These are phyloP conservation scores for Colinus virginianus DNA, from an alignment of 2,113 vertebrate genomes.

Conservation along the genomic window DNA sequence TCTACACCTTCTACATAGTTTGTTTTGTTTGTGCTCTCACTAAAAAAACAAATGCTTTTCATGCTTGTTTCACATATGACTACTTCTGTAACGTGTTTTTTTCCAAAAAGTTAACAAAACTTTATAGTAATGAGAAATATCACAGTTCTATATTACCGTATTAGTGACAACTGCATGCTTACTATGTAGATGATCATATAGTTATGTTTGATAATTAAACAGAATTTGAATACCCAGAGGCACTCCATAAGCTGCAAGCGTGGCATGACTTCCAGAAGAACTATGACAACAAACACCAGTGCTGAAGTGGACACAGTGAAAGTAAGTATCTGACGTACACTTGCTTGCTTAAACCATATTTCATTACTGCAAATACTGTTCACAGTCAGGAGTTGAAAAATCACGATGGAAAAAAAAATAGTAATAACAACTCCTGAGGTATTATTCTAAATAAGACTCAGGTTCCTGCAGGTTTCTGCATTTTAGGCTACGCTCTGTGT, in stretches of 20 bases:
- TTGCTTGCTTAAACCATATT: background rate
- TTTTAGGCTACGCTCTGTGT: background rate
- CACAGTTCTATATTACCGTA: background rate
- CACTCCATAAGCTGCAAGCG: background rate
- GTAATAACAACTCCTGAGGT: background rate
- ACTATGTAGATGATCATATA: accelerated
- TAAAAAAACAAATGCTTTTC: accelerated
- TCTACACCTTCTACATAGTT: background rate
- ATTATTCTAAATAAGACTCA: background rate
- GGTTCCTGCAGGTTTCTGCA: background rate
- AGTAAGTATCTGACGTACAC: background rate
- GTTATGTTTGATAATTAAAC: background rate
- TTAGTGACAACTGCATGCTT: background rate
- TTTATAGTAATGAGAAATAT: background rate
- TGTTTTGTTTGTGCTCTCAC: background rate
- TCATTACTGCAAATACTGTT: background rate
- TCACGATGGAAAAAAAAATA: background rate
- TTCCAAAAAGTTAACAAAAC: background rate
- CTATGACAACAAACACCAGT: background rate
- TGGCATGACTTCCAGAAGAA: background rate
- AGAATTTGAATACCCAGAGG: background rate
- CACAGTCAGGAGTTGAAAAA: background rate
- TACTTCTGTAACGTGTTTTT: background rate
- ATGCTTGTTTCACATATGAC: background rate
- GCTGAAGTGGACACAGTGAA: background rate